Evolutionary conservation across 1,140 invertebrate species (phyloP).

Genomic region (Calliphora vicina): DNA sequence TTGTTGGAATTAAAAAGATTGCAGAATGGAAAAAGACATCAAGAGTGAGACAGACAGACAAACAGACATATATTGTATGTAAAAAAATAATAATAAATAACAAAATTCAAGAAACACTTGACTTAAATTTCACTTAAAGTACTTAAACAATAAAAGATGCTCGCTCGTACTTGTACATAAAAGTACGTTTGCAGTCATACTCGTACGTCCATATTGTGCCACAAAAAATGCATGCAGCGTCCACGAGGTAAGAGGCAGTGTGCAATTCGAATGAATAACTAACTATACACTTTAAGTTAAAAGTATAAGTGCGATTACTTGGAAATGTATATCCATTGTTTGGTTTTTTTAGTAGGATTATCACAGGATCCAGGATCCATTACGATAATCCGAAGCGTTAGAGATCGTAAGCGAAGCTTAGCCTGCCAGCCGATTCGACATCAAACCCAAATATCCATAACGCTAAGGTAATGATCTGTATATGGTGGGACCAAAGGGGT

Average conservation of each 20-base stretch:
- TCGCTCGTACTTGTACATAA: background rate
- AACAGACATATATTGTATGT: background rate
- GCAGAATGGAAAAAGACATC: conserved; percentile 15
- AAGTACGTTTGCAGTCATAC: background rate
- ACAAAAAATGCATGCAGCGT: background rate
- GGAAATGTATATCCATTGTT: too few relatives aligned
- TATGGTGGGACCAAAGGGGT: too few relatives aligned
- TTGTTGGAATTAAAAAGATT: background rate
- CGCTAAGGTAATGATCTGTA: too few relatives aligned
- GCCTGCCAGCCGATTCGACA: too few relatives aligned
- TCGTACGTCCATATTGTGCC: background rate
- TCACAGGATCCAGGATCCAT: too few relatives aligned
- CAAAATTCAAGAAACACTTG: conserved; percentile 25
- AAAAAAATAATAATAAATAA: background rate
- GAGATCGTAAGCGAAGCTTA: too few relatives aligned
- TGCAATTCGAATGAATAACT: too few relatives aligned
- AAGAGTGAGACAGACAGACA: conserved; percentile 6
- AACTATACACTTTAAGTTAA: too few relatives aligned
- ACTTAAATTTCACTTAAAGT: conserved; percentile 30
- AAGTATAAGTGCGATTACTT: too few relatives aligned
- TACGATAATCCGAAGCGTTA: too few relatives aligned
- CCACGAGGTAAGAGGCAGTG: background rate
- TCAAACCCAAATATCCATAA: too few relatives aligned
- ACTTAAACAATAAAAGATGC: background rate
- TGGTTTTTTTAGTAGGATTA: too few relatives aligned